Conservation (phyloP, 2,113 vertebrate species). For the Sorex araneus region DNA sequence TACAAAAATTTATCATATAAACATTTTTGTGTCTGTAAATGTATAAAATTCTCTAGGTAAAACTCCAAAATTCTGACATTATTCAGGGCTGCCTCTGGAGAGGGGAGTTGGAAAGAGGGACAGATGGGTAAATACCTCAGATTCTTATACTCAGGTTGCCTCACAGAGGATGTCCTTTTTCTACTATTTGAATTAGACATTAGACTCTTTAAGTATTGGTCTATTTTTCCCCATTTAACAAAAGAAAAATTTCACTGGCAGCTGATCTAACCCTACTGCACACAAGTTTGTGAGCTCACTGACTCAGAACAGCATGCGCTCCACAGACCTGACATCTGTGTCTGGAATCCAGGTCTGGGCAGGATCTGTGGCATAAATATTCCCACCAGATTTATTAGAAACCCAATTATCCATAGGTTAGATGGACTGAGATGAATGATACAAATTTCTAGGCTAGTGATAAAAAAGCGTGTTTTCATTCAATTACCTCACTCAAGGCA, state of each 20-base stretch:
- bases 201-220: conserved; percentile 22
- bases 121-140: no score
- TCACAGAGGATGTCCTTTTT: not conserved
- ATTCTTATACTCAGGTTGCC: no score
- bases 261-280: not conserved
- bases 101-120: not conserved
- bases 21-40: not conserved
- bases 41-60: conserved; percentile 16
- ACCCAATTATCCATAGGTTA: not conserved
- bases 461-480: conserved; percentile 13
- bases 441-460: conserved; percentile 8
- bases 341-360: not conserved
- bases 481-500: not conserved
- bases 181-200: conserved; percentile 6
- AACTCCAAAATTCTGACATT: not conserved
- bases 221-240: conserved; percentile 9
- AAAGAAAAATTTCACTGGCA: conserved; percentile 38
- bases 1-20: not conserved
- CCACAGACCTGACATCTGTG: no score
- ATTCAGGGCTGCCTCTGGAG: no score
- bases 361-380: not conserved
- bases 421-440: not conserved
- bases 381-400: conserved; percentile 34
- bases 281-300: not conserved
- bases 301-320: not conserved